Conservation (phyloP, 92 coral and sea anemone genomes). For the Zoanthus gigantus region DNA sequence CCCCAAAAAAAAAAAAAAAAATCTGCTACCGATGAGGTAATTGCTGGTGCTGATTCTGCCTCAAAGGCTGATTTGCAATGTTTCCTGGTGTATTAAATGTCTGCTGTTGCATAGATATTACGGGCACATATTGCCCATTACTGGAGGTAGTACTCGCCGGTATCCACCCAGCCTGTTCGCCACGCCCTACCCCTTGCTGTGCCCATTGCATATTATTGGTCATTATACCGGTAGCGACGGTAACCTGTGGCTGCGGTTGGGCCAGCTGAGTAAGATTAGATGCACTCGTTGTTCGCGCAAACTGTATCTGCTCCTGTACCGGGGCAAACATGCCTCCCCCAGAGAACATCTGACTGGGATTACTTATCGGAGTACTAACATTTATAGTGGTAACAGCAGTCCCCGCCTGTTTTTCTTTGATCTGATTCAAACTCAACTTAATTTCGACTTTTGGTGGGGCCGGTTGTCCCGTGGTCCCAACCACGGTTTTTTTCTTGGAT, state of each 20-base stretch:
- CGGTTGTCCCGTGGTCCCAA: slow-evolving; percentile 52
- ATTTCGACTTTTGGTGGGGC: slow-evolving; percentile 59
- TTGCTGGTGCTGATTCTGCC: slow-evolving; percentile 63
- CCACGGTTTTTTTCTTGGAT: slow-evolving; percentile 76
- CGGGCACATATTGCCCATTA: slow-evolving; percentile 72
- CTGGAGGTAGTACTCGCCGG: slow-evolving; percentile 46
- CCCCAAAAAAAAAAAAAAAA: neutral
- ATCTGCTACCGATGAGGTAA: slow-evolving; percentile 67
- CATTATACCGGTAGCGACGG: slow-evolving; percentile 31
- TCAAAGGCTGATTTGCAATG: slow-evolving; percentile 21
- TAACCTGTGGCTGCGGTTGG: slow-evolving; percentile 42
- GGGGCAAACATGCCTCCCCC: slow-evolving; percentile 19
- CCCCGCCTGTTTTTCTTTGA: slow-evolving; percentile 77
- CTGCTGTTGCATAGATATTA: slow-evolving; percentile 71
- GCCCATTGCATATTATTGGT: slow-evolving; percentile 52
- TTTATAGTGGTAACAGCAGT: slow-evolving; percentile 5
- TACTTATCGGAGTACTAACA: slow-evolving; percentile 31
- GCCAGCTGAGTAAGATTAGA: slow-evolving; percentile 25
- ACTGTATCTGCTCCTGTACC: slow-evolving; percentile 18
- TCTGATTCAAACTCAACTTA: slow-evolving; percentile 86
- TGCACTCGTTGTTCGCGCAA: slow-evolving; percentile 38
- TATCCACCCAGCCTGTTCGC: slow-evolving; percentile 42
- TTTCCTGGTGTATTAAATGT: slow-evolving; percentile 46
- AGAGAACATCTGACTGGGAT: slow-evolving; percentile 36
- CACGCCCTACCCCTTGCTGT: slow-evolving; percentile 40